phyloP scores from a whole-genome alignment of 2,888 invertebrate genomes.

The Archaeoteleia sp. region DNA sequence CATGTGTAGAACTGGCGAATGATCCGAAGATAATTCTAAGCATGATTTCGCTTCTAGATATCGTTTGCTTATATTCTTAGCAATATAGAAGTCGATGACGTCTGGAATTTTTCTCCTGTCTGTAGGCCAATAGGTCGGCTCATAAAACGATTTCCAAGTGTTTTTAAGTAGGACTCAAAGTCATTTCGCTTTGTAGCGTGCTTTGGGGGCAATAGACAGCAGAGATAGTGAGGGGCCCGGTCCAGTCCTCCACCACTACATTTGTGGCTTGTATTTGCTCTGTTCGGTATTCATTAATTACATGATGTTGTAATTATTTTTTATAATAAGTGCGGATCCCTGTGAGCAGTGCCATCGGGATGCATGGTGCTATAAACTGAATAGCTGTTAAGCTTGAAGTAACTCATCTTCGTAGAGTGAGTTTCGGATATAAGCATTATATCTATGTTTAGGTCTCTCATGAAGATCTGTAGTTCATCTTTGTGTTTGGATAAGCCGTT shows the following conservation, averaged over 20 bases:
- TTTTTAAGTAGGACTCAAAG: constrained; percentile 24
- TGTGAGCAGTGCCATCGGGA: neutral
- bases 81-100: constrained; percentile 20
- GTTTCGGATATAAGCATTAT: neutral
- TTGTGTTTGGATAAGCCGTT: neutral
- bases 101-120: constrained; percentile 18
- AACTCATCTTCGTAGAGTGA: neutral
- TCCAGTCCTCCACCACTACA: neutral
- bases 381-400: neutral
- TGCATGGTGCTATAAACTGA: neutral
- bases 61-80: neutral
- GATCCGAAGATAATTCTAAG: constrained; percentile 18
- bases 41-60: constrained; percentile 7
- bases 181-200: neutral
- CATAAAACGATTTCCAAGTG: constrained; percentile 46
- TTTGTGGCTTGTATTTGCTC: neutral
- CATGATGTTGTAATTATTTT: neutral
- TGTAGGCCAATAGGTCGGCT: constrained; percentile 55
- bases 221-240: neutral
- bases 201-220: neutral
- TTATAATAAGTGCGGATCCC: neutral
- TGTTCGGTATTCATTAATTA: neutral
- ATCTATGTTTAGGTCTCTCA: neutral
- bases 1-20: constrained; percentile 26
- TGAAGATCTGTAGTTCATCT: neutral